A percentile compares a stretch with the other conserved stretches of the same genome.
Conservation (phyloP, 2,113 vertebrate genomes). For the Clarias batrachus region DNA sequence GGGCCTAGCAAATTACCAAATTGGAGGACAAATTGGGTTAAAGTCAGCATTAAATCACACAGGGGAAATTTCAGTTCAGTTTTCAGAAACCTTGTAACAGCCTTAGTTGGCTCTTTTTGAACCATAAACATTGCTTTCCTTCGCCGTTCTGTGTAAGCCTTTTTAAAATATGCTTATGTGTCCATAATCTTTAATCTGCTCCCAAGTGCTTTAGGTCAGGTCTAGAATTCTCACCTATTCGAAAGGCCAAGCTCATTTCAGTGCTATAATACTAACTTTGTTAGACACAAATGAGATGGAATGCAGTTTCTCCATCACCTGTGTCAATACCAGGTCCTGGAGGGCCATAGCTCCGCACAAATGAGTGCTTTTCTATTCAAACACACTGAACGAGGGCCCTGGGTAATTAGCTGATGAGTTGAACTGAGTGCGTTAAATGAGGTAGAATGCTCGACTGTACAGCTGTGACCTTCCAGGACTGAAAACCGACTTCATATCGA, state of each 20-base stretch:
- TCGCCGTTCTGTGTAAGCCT: neutral
- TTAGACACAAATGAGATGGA: neutral
- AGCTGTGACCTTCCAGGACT: neutral
- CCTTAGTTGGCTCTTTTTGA: neutral
- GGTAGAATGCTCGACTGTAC: conserved; percentile 1
- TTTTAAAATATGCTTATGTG: neutral
- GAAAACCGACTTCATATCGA: neutral
- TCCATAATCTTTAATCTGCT: neutral
- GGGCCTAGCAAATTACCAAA: neutral
- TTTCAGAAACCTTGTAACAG: conserved; percentile 1
- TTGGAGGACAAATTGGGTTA: neutral
- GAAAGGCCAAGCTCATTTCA: neutral
- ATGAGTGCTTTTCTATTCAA: conserved; percentile 20
- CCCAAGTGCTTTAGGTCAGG: neutral
- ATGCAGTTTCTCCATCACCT: neutral
- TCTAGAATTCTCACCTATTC: neutral
- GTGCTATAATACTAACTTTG: neutral
- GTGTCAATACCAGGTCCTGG: neutral
- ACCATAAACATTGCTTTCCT: neutral
- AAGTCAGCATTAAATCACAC: conserved; percentile 6
- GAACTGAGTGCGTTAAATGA: conserved; percentile 26
- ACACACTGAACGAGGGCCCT: conserved; percentile 2
- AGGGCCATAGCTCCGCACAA: conserved; percentile 7
- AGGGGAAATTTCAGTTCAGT: neutral
- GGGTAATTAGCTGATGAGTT: conserved; percentile 23